Conservation (phyloP, 2,888 invertebrate genomes). For the Ophion slaviceki region DNA sequence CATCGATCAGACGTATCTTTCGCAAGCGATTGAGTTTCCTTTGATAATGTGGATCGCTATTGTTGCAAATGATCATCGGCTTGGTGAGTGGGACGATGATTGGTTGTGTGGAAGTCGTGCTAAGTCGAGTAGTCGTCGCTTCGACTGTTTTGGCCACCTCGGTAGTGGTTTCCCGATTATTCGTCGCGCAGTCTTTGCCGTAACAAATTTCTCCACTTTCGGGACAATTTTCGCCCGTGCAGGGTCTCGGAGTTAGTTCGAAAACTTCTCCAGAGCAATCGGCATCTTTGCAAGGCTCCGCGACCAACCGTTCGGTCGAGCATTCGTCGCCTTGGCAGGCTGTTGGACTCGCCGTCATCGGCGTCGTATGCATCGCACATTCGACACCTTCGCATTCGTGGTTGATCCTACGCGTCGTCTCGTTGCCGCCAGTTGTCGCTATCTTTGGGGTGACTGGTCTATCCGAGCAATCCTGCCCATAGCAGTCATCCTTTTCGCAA, state of each 20-base stretch:
- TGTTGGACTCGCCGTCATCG: neutral
- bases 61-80: slow-evolving; percentile 60
- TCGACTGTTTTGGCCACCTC: neutral
- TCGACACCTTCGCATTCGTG: slow-evolving; percentile 38
- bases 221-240: too few relatives aligned
- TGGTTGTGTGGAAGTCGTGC: neutral
- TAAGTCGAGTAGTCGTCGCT: neutral
- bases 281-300: too few relatives aligned
- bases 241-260: too few relatives aligned
- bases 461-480: slow-evolving; percentile 16
- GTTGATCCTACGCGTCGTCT: neutral
- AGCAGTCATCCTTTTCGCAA: neutral
- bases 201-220: slow-evolving; percentile 3
- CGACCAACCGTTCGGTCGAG: neutral
- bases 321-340: slow-evolving; percentile 45
- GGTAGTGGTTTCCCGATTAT: neutral
- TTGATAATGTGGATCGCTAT: slow-evolving; percentile 67
- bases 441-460: neutral
- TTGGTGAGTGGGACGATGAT: neutral
- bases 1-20: slow-evolving; percentile 63
- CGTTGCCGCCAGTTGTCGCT: neutral
- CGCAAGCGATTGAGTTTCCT: slow-evolving; percentile 63
- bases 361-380: neutral
- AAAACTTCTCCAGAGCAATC: too few relatives aligned
- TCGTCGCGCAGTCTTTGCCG: neutral